Base-by-base conservation (phyloP, 2,888 invertebrate genomes). In the Rhyacophila evoluta region DNA sequence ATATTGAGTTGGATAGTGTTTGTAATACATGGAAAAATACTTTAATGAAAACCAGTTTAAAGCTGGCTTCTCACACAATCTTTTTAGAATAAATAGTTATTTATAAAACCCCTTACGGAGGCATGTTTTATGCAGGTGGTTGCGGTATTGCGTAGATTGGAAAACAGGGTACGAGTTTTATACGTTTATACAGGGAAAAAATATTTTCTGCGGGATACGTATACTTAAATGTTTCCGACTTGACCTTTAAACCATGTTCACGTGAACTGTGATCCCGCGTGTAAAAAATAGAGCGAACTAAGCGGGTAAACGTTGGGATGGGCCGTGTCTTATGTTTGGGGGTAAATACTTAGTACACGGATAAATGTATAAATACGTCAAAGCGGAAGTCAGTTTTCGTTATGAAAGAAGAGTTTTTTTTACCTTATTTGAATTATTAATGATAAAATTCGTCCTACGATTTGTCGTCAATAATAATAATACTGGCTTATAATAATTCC, bases 211-310 rank as follows among this genome's bases (percentile, higher is more conserved):
- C 8, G 25, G 55, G 15, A 8, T 19, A 55, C 55, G 55, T 55
- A 25, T 55, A 55, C 55, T 55, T 55, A 25, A 55, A 19, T 19
- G 19, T 1, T 8, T 8, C 55, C 55, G 19, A 55, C 55, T 55
- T 55, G 55, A 55, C 55, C 55, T 55, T 55, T 55, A 55, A 55
- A 55, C 19, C 55, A 19, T 55, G 55, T 19, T 55, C 19, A 55
- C 55, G 55, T 55, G 55, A 55, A 55, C 55, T 55, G 55, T 19
- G 55, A 55, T 25, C 55, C 55, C 55, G 19, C 55, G 25, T 55
- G 55, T 55, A 55, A 55, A 55, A 55, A 55, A 55, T 41, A 55
- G 55, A 19, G 55, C 25, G 10, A 19, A 8, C 1, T 8, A 55
- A 55, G 55, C 55, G 55, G 19, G 55, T 55, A 55, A 55, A 55